These are phyloP conservation scores for Tachina lurida DNA, from an alignment of 2,888 invertebrate species.

Conservation along the genomic window DNA sequence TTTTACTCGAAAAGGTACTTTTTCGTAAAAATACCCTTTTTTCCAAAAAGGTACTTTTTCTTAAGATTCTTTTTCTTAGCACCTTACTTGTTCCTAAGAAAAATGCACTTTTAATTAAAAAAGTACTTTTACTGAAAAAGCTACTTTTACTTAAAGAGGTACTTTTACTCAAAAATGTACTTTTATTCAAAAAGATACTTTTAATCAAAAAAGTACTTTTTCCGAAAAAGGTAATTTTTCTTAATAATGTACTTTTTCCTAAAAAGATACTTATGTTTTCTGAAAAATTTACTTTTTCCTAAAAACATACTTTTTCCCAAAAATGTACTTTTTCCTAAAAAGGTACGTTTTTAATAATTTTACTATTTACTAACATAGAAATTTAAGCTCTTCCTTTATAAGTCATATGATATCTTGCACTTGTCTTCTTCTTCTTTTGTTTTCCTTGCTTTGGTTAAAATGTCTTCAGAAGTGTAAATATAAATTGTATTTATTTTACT, in stretches of 20 bases:
- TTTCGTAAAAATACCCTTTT: background rate
- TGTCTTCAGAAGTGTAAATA: slow-evolving; percentile 10
- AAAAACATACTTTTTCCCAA: too few relatives aligned
- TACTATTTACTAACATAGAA: too few relatives aligned
- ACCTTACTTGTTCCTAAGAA: background rate
- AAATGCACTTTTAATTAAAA: background rate
- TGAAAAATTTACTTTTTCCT: background rate
- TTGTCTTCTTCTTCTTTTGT: background rate
- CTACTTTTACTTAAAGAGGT: background rate
- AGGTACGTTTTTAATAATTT: too few relatives aligned
- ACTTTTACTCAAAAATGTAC: background rate
- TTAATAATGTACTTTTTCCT: too few relatives aligned
- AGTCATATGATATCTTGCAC: background rate
- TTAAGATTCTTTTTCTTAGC: background rate
- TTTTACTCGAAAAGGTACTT: background rate
- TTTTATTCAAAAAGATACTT: too few relatives aligned
- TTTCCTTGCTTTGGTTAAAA: background rate
- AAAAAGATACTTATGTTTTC: too few relatives aligned
- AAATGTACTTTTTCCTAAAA: too few relatives aligned
- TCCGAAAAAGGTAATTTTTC: too few relatives aligned
- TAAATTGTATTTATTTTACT: slow-evolving; percentile 39
- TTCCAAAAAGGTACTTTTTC: background rate
- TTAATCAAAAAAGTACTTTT: too few relatives aligned
- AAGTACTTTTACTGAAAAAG: background rate
- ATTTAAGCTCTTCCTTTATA: background rate